Evolutionary conservation across 2,797 vertebrate genomes (phyloP).

Genomic region (Enteromius thamalakanensis): DNA sequence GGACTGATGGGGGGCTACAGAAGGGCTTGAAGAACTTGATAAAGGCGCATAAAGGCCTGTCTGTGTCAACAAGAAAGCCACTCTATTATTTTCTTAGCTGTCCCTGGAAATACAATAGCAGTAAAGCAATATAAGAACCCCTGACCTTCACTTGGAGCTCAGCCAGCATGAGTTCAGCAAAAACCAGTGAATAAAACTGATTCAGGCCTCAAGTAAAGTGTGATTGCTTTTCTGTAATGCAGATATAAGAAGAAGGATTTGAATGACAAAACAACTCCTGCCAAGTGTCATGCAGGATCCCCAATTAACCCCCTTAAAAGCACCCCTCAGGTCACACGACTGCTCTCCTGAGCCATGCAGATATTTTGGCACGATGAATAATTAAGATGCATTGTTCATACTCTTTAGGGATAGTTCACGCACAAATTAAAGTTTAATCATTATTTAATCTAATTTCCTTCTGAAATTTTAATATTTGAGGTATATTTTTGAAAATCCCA

Average conservation of each 20-base stretch:
- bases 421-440: neutral
- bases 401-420: neutral
- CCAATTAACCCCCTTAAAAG: neutral
- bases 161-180: slow-evolving; percentile 28
- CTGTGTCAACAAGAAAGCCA: slow-evolving; percentile 36
- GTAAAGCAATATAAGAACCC: slow-evolving; percentile 26
- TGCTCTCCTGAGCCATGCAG: neutral
- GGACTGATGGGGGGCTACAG: slow-evolving; percentile 15
- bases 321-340: neutral
- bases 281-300: neutral
- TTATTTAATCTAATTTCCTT: neutral
- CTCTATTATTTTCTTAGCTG: slow-evolving; percentile 40
- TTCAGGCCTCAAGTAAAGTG: neutral
- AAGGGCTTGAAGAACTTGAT: slow-evolving; percentile 48
- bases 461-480: neutral
- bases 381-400: neutral
- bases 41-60: slow-evolving; percentile 39
- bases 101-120: slow-evolving; percentile 35
- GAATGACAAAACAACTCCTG: neutral
- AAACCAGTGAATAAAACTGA: slow-evolving; percentile 6
- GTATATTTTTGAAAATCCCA: neutral
- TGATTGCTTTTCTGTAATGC: slow-evolving; percentile 3
- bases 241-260: slow-evolving; percentile 11
- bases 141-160: slow-evolving; percentile 6
- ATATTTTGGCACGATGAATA: neutral